phyloP scores from a whole-genome alignment of 2,888 invertebrate species.

The Cephus rjabovi region DNA sequence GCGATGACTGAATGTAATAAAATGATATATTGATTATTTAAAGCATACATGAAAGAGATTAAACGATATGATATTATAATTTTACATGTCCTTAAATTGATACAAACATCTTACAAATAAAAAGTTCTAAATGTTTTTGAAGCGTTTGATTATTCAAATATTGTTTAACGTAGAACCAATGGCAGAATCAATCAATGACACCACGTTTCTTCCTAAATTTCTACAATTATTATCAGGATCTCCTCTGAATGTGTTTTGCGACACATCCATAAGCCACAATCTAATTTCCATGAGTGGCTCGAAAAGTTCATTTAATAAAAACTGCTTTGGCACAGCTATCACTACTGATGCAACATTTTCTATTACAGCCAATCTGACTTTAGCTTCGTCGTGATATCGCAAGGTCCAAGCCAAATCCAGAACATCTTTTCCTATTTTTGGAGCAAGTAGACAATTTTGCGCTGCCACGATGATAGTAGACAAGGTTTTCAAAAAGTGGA shows the following conservation, averaged over 20 bases:
- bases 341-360: constrained; percentile 76
- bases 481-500: constrained; percentile 77
- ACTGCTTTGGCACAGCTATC: constrained; percentile 71
- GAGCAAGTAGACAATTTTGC: constrained; percentile 75
- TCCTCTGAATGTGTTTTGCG: constrained; percentile 70
- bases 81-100: neutral
- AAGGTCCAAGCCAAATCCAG: constrained; percentile 76
- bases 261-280: constrained; percentile 75
- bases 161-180: constrained; percentile 16
- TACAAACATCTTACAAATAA: neutral
- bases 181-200: constrained; percentile 69
- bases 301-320: constrained; percentile 73
- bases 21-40: neutral
- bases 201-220: constrained; percentile 73
- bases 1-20: neutral
- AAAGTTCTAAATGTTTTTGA: neutral
- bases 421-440: constrained; percentile 77
- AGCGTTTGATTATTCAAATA: constrained; percentile 36
- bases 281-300: constrained; percentile 75
- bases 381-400: constrained; percentile 75
- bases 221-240: constrained; percentile 77
- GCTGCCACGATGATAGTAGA: constrained; percentile 76
- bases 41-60: neutral
- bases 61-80: neutral
- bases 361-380: constrained; percentile 76